Base-by-base conservation (phyloP, 2,888 invertebrate species). In the Gymnoscelis rufifasciata region DNA sequence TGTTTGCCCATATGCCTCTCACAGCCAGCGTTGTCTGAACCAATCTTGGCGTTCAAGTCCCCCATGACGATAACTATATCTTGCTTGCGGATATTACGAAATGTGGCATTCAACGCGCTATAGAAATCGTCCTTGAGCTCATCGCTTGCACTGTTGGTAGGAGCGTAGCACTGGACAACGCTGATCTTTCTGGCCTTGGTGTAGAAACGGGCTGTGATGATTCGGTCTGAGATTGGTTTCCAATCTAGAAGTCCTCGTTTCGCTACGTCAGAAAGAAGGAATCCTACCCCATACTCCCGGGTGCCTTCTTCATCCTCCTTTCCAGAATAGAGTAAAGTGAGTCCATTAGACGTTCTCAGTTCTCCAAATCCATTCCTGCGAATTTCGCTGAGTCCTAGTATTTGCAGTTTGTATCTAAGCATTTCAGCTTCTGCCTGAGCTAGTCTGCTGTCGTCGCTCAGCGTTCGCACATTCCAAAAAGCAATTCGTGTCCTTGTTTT, bases 401-500 rank as follows among this genome's bases (percentile, higher is more conserved):
- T n/a, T 3, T n/a, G 27, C 8, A 27, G n/a, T 3, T 27, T 27
- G 27, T 27, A 27, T 3, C n/a, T 8, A 8, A 27, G 27, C 27
- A 27, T 27, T 3, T 27, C n/a, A 3, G 27, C 27, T 27, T 27
- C 27, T 3, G n/a, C 8, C n/a, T 27, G 27, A 3, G 27, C 27
- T n/a, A 27, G n/a, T 27, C 27, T 8, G n/a, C 27, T n/a, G n/a
- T n/a, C n/a, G n/a, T 27, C 27, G 27, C 27, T 27, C n/a, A 27
- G n/a, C n/a, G 27, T 27, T n/a, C 27, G 8, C n/a, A 27, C 27
- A 27, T 27, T 27, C 27, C 27, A 27, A 3, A 8, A n/a, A n/a
- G n/a, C 27, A n/a, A 27, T n/a, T 27, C 27, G 27, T 27, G 27
- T 27, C 27, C 27, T 8, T 56, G 38, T 59, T 51, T 58, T 64